phyloP scores from a whole-genome alignment of 1,140 invertebrate genomes.

The Pachyrhynchus sulphureomaculatus region DNA sequence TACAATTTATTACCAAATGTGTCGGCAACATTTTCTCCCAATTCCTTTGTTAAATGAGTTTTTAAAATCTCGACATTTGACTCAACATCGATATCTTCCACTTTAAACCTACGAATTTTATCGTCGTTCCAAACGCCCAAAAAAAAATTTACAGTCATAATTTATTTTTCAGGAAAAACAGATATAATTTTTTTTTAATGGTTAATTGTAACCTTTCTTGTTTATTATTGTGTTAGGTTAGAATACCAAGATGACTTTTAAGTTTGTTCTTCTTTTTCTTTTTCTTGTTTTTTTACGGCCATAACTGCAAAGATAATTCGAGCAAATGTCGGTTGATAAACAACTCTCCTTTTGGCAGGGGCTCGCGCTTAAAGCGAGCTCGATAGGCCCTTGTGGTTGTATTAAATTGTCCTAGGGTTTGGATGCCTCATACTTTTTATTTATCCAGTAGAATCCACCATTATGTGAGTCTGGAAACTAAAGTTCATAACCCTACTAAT shows the following conservation, averaged over 20 bases:
- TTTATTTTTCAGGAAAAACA: neutral
- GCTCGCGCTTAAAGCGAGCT: too few relatives aligned
- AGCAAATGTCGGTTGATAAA: too few relatives aligned
- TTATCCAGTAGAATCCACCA: too few relatives aligned
- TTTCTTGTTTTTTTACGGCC: too few relatives aligned
- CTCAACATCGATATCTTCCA: conserved; percentile 57
- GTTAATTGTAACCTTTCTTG: neutral
- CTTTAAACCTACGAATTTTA: conserved; percentile 51
- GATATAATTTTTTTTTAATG: neutral
- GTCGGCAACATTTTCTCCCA: conserved; percentile 55
- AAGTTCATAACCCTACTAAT: too few relatives aligned
- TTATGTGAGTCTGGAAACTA: too few relatives aligned
- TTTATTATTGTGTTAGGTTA: neutral
- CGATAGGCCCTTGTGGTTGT: too few relatives aligned
- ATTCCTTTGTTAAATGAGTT: conserved; percentile 51
- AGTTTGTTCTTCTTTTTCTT: too few relatives aligned
- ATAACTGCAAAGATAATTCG: too few relatives aligned
- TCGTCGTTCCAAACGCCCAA: conserved; percentile 32
- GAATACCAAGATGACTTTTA: neutral
- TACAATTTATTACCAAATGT: conserved; percentile 28
- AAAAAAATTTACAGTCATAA: conserved; percentile 26
- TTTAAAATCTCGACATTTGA: conserved; percentile 55
- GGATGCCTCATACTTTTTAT: too few relatives aligned
- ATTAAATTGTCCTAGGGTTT: too few relatives aligned
- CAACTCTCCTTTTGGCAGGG: too few relatives aligned